Conservation (phyloP, 2,888 invertebrate species). For the Cephus rjabovi region DNA sequence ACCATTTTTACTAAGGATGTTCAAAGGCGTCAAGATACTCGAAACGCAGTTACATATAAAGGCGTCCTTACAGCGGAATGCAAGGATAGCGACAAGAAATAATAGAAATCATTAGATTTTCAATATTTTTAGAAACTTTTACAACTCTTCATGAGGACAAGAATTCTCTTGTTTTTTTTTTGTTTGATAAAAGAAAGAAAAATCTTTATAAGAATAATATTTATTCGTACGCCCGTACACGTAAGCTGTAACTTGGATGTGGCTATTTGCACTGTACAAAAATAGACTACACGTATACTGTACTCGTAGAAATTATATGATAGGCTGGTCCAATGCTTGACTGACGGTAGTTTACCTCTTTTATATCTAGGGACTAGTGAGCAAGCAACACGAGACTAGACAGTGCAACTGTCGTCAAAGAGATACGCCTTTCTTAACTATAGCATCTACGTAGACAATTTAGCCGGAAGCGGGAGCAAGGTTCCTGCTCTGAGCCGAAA, state of each 20-base stretch:
- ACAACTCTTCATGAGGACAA: no score
- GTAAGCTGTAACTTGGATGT: no score
- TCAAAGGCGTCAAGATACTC: slow-evolving; percentile 52
- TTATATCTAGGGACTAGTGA: neutral
- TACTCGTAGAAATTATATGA: no score
- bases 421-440: neutral
- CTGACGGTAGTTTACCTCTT: no score
- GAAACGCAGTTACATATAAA: slow-evolving; percentile 28
- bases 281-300: no score
- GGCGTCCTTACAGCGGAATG: slow-evolving; percentile 19
- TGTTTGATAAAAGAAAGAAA: no score
- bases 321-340: no score
- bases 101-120: neutral
- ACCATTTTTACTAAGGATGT: slow-evolving; percentile 55
- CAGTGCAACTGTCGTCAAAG: neutral
- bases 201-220: no score
- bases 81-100: neutral
- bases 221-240: no score
- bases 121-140: no score
- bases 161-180: no score
- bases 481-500: neutral
- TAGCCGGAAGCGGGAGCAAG: neutral
- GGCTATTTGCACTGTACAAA: no score
- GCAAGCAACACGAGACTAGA: neutral
- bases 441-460: neutral